Evolutionary conservation across 2,888 invertebrate genomes (phyloP).

Genomic region (Hypsopygia costalis): DNA sequence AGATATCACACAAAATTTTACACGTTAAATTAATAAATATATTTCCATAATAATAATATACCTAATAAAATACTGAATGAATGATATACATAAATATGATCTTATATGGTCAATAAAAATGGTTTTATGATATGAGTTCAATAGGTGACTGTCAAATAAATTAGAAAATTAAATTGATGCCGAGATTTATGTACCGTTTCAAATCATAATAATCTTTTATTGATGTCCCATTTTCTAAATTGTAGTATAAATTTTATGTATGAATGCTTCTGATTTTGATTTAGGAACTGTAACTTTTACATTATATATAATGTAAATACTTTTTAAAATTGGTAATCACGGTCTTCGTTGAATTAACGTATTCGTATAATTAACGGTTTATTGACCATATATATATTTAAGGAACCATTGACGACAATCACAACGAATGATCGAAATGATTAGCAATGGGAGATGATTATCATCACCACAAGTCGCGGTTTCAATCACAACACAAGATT

Average conservation of each 20-base stretch:
- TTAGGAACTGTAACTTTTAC: neutral
- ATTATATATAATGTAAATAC: too few relatives aligned
- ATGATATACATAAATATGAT: constrained; percentile 4
- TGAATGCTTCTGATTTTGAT: constrained; percentile 5
- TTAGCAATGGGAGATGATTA: too few relatives aligned
- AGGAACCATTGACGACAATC: too few relatives aligned
- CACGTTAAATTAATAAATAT: neutral
- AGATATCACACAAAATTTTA: neutral
- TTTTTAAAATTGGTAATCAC: too few relatives aligned
- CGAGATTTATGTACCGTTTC: constrained; percentile 1
- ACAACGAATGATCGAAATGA: too few relatives aligned
- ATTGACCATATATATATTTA: too few relatives aligned
- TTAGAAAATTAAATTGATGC: constrained; percentile 1
- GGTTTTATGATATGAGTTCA: constrained; percentile 5
- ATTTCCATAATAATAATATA: neutral
- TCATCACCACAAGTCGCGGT: too few relatives aligned
- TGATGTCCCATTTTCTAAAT: neutral
- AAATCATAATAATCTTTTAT: neutral
- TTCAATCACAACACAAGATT: too few relatives aligned
- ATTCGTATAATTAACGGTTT: too few relatives aligned
- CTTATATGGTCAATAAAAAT: constrained; percentile 5
- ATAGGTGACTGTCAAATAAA: constrained; percentile 5
- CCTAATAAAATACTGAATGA: constrained; percentile 1
- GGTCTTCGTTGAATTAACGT: too few relatives aligned
- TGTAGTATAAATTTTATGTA: constrained; percentile 5